Evolutionary conservation across 1,140 invertebrate genomes (phyloP).

Genomic region (Leucophenga varia): DNA sequence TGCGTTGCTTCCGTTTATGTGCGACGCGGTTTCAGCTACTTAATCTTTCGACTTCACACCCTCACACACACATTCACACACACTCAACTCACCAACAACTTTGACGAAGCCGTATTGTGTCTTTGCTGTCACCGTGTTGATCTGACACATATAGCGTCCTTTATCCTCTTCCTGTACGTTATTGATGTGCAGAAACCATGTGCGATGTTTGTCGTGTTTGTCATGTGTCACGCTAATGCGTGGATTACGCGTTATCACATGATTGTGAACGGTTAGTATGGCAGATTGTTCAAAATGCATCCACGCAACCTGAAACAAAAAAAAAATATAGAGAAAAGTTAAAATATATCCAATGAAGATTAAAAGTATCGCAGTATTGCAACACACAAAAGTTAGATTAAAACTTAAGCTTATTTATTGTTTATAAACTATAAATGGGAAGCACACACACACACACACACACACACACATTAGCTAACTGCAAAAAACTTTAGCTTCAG

Average conservation of each 20-base stretch:
- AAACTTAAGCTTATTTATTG: too few species aligned
- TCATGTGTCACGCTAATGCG: conserved; percentile 87
- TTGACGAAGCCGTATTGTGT: conserved; percentile 90
- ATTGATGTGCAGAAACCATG: conserved; percentile 89
- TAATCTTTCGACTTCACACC: too few species aligned
- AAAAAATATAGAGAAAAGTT: not conserved
- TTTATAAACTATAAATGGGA: too few species aligned
- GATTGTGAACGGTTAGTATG: conserved; percentile 87
- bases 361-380: too few species aligned
- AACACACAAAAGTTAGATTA: too few species aligned
- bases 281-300: conserved; percentile 94
- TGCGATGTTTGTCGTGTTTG: conserved; percentile 69
- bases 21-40: too few species aligned
- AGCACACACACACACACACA: too few species aligned
- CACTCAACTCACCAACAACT: conserved; percentile 81
- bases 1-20: too few species aligned
- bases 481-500: too few species aligned
- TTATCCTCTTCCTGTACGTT: conserved; percentile 88
- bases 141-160: conserved; percentile 94
- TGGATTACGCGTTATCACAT: conserved; percentile 90
- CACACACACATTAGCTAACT: too few species aligned
- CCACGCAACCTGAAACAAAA: conserved; percentile 78
- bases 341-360: conserved; percentile 6
- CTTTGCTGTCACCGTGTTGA: conserved; percentile 91
- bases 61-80: too few species aligned